Conservation (phyloP, 2,888 invertebrate species). For the Pseudanteris insignis region DNA sequence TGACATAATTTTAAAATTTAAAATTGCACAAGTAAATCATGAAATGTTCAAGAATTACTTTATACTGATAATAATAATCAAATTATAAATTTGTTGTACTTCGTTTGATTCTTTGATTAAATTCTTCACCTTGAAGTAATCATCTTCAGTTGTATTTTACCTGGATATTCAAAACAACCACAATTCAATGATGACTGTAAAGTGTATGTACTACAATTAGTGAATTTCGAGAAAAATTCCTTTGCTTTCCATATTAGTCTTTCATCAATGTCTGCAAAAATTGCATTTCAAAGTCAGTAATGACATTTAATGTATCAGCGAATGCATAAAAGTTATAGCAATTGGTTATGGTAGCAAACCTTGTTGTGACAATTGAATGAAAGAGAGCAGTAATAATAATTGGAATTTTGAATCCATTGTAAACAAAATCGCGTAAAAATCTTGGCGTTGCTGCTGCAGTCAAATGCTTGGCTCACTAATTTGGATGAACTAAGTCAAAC, state of each 20-base stretch:
- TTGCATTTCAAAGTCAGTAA: background rate
- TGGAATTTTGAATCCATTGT: slow-evolving; percentile 16
- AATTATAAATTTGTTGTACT: background rate
- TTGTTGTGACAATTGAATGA: slow-evolving; percentile 20
- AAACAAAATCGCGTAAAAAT: slow-evolving; percentile 2
- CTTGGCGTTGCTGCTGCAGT: background rate
- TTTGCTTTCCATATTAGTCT: background rate
- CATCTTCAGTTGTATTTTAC: slow-evolving; percentile 15
- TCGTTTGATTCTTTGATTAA: slow-evolving; percentile 26
- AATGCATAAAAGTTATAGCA: too few species aligned
- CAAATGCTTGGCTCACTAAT: slow-evolving; percentile 11
- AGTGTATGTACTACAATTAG: slow-evolving; percentile 28
- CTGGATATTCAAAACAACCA: slow-evolving; percentile 21
- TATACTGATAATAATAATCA: background rate
- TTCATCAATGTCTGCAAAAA: slow-evolving; percentile 26
- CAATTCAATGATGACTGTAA: slow-evolving; percentile 19
- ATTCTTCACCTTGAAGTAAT: background rate
- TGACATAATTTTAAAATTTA: too few species aligned
- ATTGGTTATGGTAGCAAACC: slow-evolving; percentile 5
- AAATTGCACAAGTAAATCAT: too few species aligned
- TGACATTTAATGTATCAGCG: background rate
- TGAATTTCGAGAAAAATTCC: background rate
- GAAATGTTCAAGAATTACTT: background rate
- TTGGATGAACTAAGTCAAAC: slow-evolving; percentile 25
- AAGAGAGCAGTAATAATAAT: slow-evolving; percentile 6